phyloP scores from a whole-genome alignment of 2,797 vertebrate genomes.

The Sardinella longiceps region DNA sequence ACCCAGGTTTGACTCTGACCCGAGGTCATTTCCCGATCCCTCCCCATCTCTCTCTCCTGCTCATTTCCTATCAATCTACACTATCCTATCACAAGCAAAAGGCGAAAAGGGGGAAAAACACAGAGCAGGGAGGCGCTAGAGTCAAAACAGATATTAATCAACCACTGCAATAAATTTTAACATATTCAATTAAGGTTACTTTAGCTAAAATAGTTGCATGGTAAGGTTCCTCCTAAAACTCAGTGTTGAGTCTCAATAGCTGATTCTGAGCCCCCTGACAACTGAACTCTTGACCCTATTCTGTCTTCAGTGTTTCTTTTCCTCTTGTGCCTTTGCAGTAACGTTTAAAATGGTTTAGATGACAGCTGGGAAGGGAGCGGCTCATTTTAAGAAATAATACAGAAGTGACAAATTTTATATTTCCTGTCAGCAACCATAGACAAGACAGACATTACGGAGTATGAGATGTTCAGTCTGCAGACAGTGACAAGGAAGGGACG shows the following conservation, averaged over 20 bases:
- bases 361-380: not conserved
- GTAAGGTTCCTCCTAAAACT: not conserved
- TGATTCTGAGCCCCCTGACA: not conserved
- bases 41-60: no score
- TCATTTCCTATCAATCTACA: no score
- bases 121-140: no score
- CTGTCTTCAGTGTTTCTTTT: not conserved
- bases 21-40: no score
- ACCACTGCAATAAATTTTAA: no score
- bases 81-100: no score
- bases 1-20: no score
- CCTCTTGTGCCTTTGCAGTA: not conserved
- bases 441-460: not conserved
- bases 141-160: no score
- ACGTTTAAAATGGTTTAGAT: not conserved
- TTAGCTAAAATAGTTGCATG: no score
- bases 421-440: not conserved
- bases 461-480: slow-evolving; percentile 7
- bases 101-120: no score
- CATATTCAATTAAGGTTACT: no score
- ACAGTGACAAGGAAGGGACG: not conserved
- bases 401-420: not conserved
- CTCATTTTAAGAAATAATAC: not conserved
- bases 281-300: slow-evolving; percentile 1
- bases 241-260: not conserved